Conservation (phyloP, 2,888 invertebrate species). For the Zygaena filipendulae region DNA sequence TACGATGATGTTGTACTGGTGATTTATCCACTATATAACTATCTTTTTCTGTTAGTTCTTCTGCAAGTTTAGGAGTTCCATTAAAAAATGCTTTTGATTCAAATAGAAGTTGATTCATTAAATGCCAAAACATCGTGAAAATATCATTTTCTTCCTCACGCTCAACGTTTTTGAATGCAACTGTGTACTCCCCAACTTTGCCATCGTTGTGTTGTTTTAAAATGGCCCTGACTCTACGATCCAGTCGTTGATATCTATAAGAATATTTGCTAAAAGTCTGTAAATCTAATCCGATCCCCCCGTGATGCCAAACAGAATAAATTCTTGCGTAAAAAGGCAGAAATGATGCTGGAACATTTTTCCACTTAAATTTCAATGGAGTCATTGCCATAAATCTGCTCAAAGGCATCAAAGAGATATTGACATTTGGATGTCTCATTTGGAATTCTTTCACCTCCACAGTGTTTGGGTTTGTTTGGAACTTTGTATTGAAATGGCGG, state of each 20-base stretch:
- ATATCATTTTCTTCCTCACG: slow-evolving; percentile 34
- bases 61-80: too few relatives aligned
- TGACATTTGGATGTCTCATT: slow-evolving; percentile 43
- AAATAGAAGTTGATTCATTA: slow-evolving; percentile 31
- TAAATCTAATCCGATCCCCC: slow-evolving; percentile 57
- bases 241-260: slow-evolving; percentile 21
- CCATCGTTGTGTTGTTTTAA: slow-evolving; percentile 47
- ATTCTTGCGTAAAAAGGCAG: slow-evolving; percentile 61
- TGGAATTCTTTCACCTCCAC: slow-evolving; percentile 32
- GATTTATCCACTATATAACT: too few relatives aligned
- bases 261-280: slow-evolving; percentile 27
- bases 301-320: slow-evolving; percentile 63
- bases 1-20: too few relatives aligned
- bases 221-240: slow-evolving; percentile 31
- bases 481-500: slow-evolving; percentile 18
- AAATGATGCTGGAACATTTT: slow-evolving; percentile 41
- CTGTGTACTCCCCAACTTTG: slow-evolving; percentile 31
- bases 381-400: slow-evolving; percentile 57
- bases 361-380: slow-evolving; percentile 59
- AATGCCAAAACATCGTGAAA: slow-evolving; percentile 25
- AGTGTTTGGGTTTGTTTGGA: slow-evolving; percentile 24
- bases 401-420: slow-evolving; percentile 37
- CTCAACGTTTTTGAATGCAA: slow-evolving; percentile 30
- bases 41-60: too few relatives aligned
- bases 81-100: too few relatives aligned